Conservation (phyloP, 2,113 vertebrate genomes). For the Herpetotheres cachinnans region DNA sequence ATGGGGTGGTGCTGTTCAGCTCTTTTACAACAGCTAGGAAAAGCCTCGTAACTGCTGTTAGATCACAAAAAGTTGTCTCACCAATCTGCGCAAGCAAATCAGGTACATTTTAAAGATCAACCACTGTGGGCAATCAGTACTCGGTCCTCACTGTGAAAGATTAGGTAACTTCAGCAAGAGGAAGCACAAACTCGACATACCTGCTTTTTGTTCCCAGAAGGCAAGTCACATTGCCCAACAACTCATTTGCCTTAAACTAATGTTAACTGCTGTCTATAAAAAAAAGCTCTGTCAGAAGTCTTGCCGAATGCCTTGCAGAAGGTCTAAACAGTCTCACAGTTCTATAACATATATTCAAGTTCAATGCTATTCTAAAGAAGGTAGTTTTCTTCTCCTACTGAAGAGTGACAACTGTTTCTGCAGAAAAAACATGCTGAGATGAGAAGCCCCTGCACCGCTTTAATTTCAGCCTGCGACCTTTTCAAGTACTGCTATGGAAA, state of each 20-base stretch:
- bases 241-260: neutral
- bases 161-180: neutral
- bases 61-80: neutral
- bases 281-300: neutral
- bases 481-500: neutral
- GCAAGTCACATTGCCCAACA: neutral
- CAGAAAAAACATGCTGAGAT: neutral
- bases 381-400: neutral
- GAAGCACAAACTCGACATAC: neutral
- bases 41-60: neutral
- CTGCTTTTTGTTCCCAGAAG: neutral
- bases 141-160: too few relatives aligned
- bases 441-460: neutral
- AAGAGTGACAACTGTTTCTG: neutral
- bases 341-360: neutral
- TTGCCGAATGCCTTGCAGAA: neutral
- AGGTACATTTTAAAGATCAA: neutral
- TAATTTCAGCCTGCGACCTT: neutral
- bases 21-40: neutral
- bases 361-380: neutral
- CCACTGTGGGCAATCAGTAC: neutral
- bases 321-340: neutral
- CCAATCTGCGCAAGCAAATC: neutral
- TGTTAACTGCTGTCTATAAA: neutral
- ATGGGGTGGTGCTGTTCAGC: neutral